Conservation (phyloP, 2,797 vertebrate species). For the Oophaga sylvatica region DNA sequence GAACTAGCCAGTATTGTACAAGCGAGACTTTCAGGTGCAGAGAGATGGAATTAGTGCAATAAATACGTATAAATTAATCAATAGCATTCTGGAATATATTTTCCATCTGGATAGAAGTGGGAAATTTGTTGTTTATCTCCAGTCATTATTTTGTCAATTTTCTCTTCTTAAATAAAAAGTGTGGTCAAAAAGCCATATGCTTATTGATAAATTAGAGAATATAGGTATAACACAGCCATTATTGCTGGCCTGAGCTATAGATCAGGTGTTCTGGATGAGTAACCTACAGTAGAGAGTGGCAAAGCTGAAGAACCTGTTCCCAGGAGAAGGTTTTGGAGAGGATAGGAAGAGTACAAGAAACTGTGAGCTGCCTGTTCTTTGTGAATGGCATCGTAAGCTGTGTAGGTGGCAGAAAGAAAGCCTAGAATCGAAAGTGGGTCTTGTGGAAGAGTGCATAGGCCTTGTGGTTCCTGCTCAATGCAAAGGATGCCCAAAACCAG, state of each 20-base stretch:
- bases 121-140: neutral
- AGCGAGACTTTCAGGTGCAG: conserved; percentile 44
- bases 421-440: too few relatives aligned
- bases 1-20: conserved; percentile 40
- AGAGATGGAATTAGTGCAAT: conserved; percentile 57
- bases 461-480: too few relatives aligned
- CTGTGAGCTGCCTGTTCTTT: too few relatives aligned
- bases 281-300: too few relatives aligned
- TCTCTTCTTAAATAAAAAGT: conserved; percentile 10
- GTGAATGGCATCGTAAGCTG: too few relatives aligned
- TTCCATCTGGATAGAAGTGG: conserved; percentile 10
- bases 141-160: conserved; percentile 19
- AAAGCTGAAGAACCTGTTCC: too few relatives aligned
- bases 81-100: conserved; percentile 33
- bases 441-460: too few relatives aligned
- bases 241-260: neutral
- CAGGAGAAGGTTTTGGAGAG: too few relatives aligned
- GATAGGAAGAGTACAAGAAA: too few relatives aligned
- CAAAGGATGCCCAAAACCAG: too few relatives aligned
- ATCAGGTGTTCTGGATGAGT: too few relatives aligned
- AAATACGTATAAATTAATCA: conserved; percentile 50
- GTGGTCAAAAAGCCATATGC: neutral
- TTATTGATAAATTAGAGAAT: neutral
- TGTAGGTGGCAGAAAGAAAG: too few relatives aligned
- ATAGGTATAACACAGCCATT: neutral